These are phyloP conservation scores for Rhopalosiphum padi DNA, from an alignment of 1,140 invertebrate genomes.

Conservation along the genomic window DNA sequence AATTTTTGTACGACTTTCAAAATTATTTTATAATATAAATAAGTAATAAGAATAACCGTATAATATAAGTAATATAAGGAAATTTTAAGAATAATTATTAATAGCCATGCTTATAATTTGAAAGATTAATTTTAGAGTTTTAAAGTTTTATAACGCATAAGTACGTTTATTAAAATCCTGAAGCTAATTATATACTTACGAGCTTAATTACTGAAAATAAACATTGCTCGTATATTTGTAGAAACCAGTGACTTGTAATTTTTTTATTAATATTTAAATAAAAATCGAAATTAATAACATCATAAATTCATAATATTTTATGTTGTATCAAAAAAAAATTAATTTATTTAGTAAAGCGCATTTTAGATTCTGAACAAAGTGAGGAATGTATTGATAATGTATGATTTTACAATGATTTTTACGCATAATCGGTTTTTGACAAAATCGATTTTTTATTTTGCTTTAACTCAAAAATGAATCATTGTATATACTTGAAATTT, in stretches of 20 bases:
- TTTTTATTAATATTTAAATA: background rate
- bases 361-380: background rate
- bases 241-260: background rate
- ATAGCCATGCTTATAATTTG: background rate
- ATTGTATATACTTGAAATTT: too few species aligned
- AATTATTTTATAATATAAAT: background rate
- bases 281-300: background rate
- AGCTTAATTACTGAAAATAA: background rate
- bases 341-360: background rate
- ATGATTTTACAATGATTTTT: too few species aligned
- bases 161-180: background rate
- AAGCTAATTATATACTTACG: background rate
- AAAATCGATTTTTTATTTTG: too few species aligned
- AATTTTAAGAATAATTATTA: background rate
- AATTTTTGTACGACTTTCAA: background rate
- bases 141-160: background rate
- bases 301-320: background rate
- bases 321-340: too few species aligned
- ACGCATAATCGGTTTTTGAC: too few species aligned
- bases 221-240: background rate
- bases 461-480: too few species aligned
- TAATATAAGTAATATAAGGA: background rate
- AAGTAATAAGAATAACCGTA: too few species aligned
- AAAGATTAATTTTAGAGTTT: background rate
- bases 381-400: too few species aligned